Evolutionary conservation across 2,113 vertebrate species (phyloP).

Genomic region (Diphyllodes magnificus): DNA sequence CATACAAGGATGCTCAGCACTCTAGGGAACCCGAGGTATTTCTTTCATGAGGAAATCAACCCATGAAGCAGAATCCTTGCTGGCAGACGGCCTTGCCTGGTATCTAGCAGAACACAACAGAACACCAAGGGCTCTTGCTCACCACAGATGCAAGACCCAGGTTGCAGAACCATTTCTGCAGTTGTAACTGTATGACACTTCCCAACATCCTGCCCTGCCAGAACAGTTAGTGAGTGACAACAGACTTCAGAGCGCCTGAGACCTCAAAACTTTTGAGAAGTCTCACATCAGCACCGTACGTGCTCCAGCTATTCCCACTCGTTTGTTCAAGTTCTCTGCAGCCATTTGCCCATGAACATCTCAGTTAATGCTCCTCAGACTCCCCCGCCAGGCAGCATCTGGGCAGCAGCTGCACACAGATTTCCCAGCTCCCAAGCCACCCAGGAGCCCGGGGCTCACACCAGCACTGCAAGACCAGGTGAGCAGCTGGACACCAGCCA

Average conservation of each 20-base stretch:
- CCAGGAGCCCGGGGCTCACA: rapidly evolving
- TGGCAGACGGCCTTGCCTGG: neutral
- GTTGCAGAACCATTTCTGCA: neutral
- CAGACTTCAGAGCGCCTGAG: neutral
- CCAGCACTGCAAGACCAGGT: neutral
- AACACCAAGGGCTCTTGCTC: neutral
- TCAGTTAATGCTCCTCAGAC: neutral
- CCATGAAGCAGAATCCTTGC: neutral
- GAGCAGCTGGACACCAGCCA: neutral
- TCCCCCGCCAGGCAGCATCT: rapidly evolving
- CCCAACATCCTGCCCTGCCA: neutral
- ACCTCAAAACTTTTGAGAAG: neutral
- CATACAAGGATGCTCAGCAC: neutral
- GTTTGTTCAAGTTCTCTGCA: neutral
- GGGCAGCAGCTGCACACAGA: neutral
- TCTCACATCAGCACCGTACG: neutral
- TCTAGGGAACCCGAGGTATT: neutral
- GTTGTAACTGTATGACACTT: neutral
- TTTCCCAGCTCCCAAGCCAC: neutral
- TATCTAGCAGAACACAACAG: neutral
- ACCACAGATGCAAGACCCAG: neutral
- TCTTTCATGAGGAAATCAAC: neutral
- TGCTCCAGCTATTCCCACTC: neutral
- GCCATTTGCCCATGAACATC: neutral
- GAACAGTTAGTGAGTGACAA: neutral